Evolutionary conservation across 2,113 vertebrate genomes (phyloP).

Genomic region (Zosterops hypoxanthus): DNA sequence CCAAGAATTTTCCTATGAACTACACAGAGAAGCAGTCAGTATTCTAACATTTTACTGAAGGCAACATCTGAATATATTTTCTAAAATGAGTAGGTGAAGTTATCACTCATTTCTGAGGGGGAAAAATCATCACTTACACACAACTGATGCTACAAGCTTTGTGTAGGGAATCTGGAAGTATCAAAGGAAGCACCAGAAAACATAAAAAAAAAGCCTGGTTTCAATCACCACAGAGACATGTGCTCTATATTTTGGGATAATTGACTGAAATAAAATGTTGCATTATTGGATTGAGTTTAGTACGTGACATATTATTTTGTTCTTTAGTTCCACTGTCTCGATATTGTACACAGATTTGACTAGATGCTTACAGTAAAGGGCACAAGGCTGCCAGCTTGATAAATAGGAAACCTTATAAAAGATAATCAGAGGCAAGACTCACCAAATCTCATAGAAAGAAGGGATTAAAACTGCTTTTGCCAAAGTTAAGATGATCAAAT

Average conservation of each 20-base stretch:
- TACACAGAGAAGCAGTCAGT: neutral
- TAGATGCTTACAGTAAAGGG: neutral
- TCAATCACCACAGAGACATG: neutral
- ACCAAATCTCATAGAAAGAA: neutral
- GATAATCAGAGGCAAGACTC: neutral
- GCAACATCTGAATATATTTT: neutral
- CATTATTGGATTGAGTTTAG: neutral
- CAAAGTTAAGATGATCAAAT: neutral
- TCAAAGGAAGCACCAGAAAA: neutral
- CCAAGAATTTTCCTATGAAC: neutral
- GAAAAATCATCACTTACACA: neutral
- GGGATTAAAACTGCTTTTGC: neutral
- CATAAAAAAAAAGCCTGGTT: neutral
- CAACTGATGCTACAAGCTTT: neutral
- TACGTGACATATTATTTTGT: neutral
- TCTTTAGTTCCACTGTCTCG: neutral
- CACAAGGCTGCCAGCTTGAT: neutral
- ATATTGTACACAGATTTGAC: neutral
- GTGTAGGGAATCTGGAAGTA: neutral
- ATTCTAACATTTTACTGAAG: neutral
- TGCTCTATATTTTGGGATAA: neutral
- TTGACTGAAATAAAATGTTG: neutral
- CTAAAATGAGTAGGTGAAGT: neutral
- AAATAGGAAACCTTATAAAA: neutral
- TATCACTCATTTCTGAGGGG: neutral